phyloP scores from a whole-genome alignment of 2,113 vertebrate genomes.

The Paradisaea rubra region DNA sequence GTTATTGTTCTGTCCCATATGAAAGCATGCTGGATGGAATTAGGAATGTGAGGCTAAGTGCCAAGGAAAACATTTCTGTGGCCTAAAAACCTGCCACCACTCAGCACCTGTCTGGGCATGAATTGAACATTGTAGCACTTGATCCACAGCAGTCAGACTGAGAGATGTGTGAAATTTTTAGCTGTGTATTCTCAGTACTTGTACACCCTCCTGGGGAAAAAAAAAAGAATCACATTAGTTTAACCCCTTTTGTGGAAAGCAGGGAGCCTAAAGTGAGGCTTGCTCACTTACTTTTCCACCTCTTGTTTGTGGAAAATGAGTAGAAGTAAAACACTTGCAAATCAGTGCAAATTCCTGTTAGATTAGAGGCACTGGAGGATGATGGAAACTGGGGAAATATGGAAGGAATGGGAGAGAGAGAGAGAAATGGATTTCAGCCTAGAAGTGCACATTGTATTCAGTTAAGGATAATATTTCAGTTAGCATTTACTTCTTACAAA shows the following conservation, averaged over 20 bases:
- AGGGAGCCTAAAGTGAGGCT: background rate
- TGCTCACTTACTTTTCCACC: background rate
- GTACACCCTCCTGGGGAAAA: slow-evolving; percentile 21
- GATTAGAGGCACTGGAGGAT: background rate
- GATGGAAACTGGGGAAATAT: background rate
- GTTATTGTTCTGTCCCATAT: slow-evolving; percentile 5
- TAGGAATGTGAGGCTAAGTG: background rate
- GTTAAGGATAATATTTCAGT: background rate
- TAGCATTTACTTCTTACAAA: background rate
- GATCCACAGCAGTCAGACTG: background rate
- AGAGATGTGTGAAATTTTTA: slow-evolving; percentile 24
- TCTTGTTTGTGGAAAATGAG: background rate
- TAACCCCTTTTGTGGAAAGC: background rate
- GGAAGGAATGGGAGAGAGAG: background rate
- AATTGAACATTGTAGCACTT: slow-evolving; percentile 13
- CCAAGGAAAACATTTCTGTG: slow-evolving; percentile 45
- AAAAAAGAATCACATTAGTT: background rate
- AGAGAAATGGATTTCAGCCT: background rate
- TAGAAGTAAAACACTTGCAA: background rate
- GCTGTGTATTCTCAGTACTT: slow-evolving; percentile 24
- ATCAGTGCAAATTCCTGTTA: background rate
- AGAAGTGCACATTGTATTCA: background rate
- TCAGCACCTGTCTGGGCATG: slow-evolving; percentile 1
- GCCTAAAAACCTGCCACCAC: background rate
- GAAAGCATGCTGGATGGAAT: slow-evolving; percentile 7